Evolutionary conservation across 2,113 vertebrate species (phyloP).

Genomic region (Callithrix jacchus): DNA sequence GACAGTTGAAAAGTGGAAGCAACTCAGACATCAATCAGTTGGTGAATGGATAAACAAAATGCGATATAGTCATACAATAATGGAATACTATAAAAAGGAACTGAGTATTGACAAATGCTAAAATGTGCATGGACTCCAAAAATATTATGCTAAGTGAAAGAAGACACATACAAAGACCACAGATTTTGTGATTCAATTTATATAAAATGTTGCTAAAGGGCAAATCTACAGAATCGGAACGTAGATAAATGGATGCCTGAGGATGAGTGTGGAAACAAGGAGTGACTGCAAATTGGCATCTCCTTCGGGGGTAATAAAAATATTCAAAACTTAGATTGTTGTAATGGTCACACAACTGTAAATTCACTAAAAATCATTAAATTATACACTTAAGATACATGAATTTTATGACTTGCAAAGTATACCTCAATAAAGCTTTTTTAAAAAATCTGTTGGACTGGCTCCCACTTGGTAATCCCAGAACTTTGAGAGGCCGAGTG

Average conservation of each 20-base stretch:
- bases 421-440: not conserved
- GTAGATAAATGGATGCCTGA: not conserved
- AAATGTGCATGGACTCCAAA: not conserved
- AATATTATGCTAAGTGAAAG: not conserved
- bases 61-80: not conserved
- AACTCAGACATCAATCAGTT: not conserved
- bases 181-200: not conserved
- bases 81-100: slow-evolving; percentile 27
- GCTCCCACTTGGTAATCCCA: too few species aligned
- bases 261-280: not conserved
- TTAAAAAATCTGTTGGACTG: not conserved
- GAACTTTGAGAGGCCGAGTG: too few species aligned
- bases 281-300: not conserved
- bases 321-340: not conserved
- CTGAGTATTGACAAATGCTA: not conserved
- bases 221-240: not conserved
- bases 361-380: not conserved
- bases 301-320: not conserved
- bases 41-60: not conserved
- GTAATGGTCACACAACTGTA: not conserved
- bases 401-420: not conserved
- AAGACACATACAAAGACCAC: not conserved
- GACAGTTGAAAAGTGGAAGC: not conserved
- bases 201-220: not conserved
- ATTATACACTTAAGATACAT: not conserved